Base-by-base conservation (phyloP, 2,113 vertebrate species). In the Burhinus oedicnemus region DNA sequence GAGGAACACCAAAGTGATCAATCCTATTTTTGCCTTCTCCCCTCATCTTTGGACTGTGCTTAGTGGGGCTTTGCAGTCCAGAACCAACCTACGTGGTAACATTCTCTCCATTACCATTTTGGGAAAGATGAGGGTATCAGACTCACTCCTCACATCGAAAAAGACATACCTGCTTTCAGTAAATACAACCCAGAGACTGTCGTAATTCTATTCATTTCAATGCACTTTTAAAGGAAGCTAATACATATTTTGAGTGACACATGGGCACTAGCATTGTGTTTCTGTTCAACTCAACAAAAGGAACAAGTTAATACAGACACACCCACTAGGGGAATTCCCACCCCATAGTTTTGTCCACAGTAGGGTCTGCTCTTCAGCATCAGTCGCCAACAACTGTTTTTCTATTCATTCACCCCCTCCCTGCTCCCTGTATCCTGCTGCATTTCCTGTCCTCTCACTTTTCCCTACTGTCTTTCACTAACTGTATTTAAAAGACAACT, bases 241-340 rank as follows among this genome's bases (percentile, higher is more conserved):
- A 27, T 7, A 16, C 3, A 12, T 34, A 71, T 52, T 60, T 82
- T 85, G 55, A 51, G 26, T 1, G 22, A 58, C 30, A 44, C 6
- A 15, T 2, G 6, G 29, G n/a, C 21, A 64, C 8, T 65, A 64
- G 4, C 15, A 42, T 26, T 62, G n/a, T 54, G 8, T 27, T 83
- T 79, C 16, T 51, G 22, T 60, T 75, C 51, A 83, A 27, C 10
- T 4, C 23, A 42, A n/a, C 10, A 36, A 65, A 80, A 91, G 45
- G 9, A 85, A 8, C 3, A 12, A 32, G 7, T 45, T n/a, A 75
- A 38, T 52, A 58, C 5, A 58, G 36, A 36, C 26, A 52, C 25
- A 34, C 4, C 4, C 2, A 25, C 5, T 0, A 62, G 11, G 4
- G 13, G 5, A 68, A 65, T 14, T 6, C 6, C 51, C 32, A 4